phyloP scores from a whole-genome alignment of 2,797 vertebrate genomes.

The Helarctos malayanus region DNA sequence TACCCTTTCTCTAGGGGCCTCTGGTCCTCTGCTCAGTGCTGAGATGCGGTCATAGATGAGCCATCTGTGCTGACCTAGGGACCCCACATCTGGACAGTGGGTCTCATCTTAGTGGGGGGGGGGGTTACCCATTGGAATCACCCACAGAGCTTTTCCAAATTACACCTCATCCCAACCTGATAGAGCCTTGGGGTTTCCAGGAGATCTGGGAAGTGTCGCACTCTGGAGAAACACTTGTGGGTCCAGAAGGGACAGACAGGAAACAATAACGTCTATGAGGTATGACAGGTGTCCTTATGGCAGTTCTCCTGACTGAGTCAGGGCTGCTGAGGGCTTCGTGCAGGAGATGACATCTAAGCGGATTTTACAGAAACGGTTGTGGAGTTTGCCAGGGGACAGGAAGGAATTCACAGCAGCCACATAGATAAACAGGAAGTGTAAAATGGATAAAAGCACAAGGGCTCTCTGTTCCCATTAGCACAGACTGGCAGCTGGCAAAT shows the following conservation, averaged over 20 bases:
- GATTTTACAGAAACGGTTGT: neutral
- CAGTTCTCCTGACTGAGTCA: neutral
- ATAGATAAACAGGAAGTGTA: neutral
- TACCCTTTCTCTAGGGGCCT: neutral
- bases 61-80: neutral
- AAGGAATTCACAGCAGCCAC: neutral
- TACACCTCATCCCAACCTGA: neutral
- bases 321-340: neutral
- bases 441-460: neutral
- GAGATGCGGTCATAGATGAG: neutral
- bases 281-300: neutral
- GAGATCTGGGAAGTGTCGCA: neutral
- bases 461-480: fast-evolving
- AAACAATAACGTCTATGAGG: neutral
- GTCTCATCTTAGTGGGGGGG: neutral
- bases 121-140: neutral
- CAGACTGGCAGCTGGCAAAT: neutral
- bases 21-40: neutral
- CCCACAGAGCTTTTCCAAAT: neutral
- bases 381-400: neutral
- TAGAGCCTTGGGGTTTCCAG: neutral
- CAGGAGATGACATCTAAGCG: neutral
- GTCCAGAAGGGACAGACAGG: neutral
- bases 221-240: neutral
- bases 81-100: neutral